Conservation (phyloP, 2,888 invertebrate species). For the Eudasyphora cyanicolor region DNA sequence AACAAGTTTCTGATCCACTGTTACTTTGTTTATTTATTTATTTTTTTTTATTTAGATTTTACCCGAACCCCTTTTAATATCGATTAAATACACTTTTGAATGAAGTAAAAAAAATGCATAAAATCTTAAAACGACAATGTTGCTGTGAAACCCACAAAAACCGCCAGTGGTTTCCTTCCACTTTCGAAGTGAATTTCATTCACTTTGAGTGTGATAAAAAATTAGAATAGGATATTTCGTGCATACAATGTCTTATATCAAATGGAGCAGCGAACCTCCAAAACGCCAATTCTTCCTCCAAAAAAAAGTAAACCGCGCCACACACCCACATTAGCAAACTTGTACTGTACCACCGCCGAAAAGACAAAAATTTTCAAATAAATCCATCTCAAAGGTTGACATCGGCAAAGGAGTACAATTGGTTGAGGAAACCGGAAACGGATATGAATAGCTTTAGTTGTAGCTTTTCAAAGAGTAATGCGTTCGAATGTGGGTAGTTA, state of each 20-base stretch:
- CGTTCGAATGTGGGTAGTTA: no score
- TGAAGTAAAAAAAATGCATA: no score
- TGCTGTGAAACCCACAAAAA: no score
- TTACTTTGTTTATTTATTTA: conserved; percentile 32
- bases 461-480: neutral
- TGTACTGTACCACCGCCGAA: no score
- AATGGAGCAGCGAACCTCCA: neutral
- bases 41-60: no score
- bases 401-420: conserved; percentile 7
- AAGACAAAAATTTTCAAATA: neutral
- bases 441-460: neutral
- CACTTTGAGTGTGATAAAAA: conserved; percentile 6
- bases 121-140: no score
- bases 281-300: neutral
- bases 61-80: no score
- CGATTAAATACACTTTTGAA: no score
- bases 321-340: neutral
- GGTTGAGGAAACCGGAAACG: conserved; percentile 4
- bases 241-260: neutral
- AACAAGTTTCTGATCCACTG: conserved; percentile 41
- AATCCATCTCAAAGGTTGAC: neutral
- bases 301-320: no score
- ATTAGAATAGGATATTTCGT: conserved; percentile 3
- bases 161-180: no score
- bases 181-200: neutral